These are phyloP conservation scores for Fulica atra DNA, from an alignment of 2,113 vertebrate species.

Conservation along the genomic window DNA sequence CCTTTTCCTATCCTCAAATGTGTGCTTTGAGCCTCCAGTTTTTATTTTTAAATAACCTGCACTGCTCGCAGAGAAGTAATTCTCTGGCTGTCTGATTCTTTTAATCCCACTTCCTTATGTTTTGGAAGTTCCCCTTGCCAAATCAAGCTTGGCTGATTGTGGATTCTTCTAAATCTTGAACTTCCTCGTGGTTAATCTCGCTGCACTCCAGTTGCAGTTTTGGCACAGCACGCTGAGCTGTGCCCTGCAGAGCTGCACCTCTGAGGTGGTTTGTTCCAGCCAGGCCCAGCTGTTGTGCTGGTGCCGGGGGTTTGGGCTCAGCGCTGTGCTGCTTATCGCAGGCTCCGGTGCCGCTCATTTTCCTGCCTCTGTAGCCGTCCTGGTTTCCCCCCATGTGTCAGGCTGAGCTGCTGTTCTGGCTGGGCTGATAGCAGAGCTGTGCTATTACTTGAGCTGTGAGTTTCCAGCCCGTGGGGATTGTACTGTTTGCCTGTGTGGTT, in stretches of 20 bases:
- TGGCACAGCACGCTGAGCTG: not conserved
- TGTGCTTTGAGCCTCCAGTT: not conserved
- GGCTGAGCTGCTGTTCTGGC: not conserved
- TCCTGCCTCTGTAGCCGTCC: conserved; percentile 10
- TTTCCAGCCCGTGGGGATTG: not conserved
- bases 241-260: not conserved
- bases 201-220: not conserved
- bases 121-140: conserved; percentile 8
- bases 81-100: not conserved
- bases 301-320: not conserved
- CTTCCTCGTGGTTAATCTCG: not conserved
- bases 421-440: not conserved
- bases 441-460: not conserved
- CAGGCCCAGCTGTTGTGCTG: not conserved
- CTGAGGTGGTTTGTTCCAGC: not conserved
- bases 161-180: not conserved
- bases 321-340: not conserved
- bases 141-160: not conserved
- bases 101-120: not conserved
- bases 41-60: conserved; percentile 4
- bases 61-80: not conserved
- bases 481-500: not conserved
- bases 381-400: fast-evolving
- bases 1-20: not conserved
- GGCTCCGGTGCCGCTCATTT: not conserved